These are phyloP conservation scores for Bradysia coprophila DNA, from an alignment of 1,140 invertebrate species.

Conservation along the genomic window DNA sequence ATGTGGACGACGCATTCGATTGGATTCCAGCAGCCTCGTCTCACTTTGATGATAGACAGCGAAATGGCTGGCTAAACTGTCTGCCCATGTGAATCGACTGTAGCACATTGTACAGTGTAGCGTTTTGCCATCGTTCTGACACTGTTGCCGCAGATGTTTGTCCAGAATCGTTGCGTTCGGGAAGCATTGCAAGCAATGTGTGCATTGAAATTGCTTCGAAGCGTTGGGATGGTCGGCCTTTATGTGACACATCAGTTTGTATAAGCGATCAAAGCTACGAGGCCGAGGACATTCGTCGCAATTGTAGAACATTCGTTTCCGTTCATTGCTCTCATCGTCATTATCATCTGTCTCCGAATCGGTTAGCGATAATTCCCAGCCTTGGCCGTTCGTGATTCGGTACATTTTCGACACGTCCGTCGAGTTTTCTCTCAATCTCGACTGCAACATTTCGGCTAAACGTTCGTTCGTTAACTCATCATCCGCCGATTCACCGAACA, in stretches of 20 bases:
- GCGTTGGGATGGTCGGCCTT: conserved; percentile 1
- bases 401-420: neutral
- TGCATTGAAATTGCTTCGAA: conserved; percentile 1
- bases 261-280: conserved; percentile 1
- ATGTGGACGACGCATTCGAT: conserved; percentile 15
- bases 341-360: conserved; percentile 2
- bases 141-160: conserved; percentile 8
- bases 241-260: conserved; percentile 2
- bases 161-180: conserved; percentile 8
- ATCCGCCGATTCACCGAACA: conserved; percentile 2
- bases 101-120: conserved; percentile 21
- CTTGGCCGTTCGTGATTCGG: neutral
- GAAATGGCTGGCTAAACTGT: conserved; percentile 9
- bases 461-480: conserved; percentile 6
- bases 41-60: too few species aligned
- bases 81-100: conserved; percentile 19
- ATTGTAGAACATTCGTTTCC: neutral
- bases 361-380: neutral
- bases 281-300: neutral
- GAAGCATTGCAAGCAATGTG: conserved; percentile 6
- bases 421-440: conserved; percentile 1
- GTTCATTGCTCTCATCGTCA: conserved; percentile 1
- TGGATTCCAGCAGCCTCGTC: too few species aligned
- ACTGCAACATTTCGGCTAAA: conserved; percentile 4
- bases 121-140: conserved; percentile 7